A percentile compares a stretch with the other conserved stretches of the same genome.
phyloP scores from a whole-genome alignment of 2,797 vertebrate genomes.

The Tragelaphus eurycerus region DNA sequence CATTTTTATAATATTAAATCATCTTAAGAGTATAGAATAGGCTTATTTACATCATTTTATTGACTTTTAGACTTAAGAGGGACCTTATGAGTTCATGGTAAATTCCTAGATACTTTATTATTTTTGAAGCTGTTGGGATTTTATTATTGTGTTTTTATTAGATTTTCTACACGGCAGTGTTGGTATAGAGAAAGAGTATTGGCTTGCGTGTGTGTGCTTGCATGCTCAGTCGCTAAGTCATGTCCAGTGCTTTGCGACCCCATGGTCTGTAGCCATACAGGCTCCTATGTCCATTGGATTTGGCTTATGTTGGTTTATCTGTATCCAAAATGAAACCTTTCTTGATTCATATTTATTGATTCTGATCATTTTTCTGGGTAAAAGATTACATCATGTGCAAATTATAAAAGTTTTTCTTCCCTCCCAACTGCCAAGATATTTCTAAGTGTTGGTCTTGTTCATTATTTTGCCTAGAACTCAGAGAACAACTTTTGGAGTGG shows the following conservation, averaged over 20 bases:
- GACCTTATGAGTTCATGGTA: neutral
- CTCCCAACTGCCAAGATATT: neutral
- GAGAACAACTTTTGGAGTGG: neutral
- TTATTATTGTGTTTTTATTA: neutral
- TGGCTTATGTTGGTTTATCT: neutral
- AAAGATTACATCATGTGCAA: neutral
- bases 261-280: neutral
- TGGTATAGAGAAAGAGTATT: neutral
- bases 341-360: slow-evolving; percentile 25
- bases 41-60: slow-evolving; percentile 33
- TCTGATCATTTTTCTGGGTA: slow-evolving; percentile 29
- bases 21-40: slow-evolving; percentile 19
- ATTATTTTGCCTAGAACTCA: slow-evolving; percentile 24
- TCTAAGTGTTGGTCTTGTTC: neutral
- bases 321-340: neutral
- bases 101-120: neutral
- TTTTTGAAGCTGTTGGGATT: slow-evolving; percentile 1
- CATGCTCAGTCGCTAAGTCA: neutral
- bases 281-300: neutral
- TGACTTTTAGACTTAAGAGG: neutral
- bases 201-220: neutral
- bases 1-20: slow-evolving; percentile 30
- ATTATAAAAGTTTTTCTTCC: neutral
- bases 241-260: neutral
- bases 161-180: neutral